Conservation (phyloP, 2,113 vertebrate species). For the Zosterops borbonicus region DNA sequence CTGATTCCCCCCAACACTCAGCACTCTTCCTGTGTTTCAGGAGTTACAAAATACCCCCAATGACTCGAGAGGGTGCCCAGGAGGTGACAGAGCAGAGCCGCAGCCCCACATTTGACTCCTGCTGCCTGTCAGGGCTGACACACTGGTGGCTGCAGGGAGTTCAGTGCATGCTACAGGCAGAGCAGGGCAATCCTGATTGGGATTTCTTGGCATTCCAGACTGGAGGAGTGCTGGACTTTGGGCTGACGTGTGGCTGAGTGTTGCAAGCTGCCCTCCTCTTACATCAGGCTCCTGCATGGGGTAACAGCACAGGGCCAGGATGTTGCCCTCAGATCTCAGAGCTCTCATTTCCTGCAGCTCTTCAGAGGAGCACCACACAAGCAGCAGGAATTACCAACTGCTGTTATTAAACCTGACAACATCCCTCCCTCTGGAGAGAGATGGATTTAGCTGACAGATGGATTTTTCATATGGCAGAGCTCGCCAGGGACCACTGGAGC, state of each 20-base stretch:
- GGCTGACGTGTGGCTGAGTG: background rate
- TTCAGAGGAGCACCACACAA: background rate
- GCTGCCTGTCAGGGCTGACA: background rate
- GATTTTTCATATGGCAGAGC: background rate
- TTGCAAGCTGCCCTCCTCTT: background rate
- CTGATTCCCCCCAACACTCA: background rate
- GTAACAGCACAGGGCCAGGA: background rate
- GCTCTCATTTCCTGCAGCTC: background rate
- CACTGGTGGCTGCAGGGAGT: rapidly evolving
- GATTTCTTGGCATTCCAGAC: background rate
- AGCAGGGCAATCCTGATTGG: background rate
- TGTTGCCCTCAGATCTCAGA: background rate
- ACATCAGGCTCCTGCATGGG: background rate
- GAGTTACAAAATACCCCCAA: background rate
- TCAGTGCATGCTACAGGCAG: background rate
- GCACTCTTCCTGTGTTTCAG: background rate
- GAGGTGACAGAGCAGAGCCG: background rate
- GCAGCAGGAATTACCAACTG: background rate
- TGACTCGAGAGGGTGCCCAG: background rate
- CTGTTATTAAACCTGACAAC: background rate
- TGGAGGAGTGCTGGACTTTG: background rate
- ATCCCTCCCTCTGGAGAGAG: background rate
- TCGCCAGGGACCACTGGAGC: background rate
- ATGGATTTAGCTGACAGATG: background rate
- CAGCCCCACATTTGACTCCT: background rate